phyloP scores from a whole-genome alignment of 2,888 invertebrate species.

The Melinopterus prodromus region DNA sequence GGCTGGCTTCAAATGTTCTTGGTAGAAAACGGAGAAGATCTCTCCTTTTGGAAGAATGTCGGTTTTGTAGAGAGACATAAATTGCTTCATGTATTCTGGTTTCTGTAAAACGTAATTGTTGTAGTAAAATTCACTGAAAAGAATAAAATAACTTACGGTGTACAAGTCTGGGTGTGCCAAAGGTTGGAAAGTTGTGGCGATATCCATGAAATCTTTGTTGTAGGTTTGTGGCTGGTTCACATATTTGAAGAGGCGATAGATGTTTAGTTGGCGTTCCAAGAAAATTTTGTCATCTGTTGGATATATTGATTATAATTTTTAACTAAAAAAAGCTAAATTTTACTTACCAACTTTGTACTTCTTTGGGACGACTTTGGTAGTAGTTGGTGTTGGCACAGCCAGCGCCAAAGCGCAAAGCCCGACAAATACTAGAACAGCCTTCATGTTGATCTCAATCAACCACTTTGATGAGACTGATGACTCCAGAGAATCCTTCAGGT shows the following conservation, averaged over 20 bases:
- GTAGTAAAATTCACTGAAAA: background rate
- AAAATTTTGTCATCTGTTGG: slow-evolving; percentile 43
- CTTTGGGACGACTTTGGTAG: slow-evolving; percentile 50
- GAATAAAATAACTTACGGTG: slow-evolving; percentile 29
- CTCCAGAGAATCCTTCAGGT: background rate
- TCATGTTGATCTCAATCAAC: slow-evolving; percentile 23
- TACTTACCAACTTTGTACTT: slow-evolving; percentile 59
- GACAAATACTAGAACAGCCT: slow-evolving; percentile 26
- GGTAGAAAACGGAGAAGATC: slow-evolving; percentile 69
- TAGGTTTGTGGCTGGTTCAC: slow-evolving; percentile 69
- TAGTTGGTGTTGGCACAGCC: slow-evolving; percentile 51
- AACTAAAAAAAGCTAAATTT: background rate
- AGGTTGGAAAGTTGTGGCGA: slow-evolving; percentile 66
- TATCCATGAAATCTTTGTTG: slow-evolving; percentile 63
- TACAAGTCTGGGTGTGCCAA: slow-evolving; percentile 61
- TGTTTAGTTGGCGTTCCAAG: slow-evolving; percentile 57
- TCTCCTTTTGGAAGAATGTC: slow-evolving; percentile 68
- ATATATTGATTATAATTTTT: background rate
- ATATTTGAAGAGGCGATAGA: slow-evolving; percentile 68
- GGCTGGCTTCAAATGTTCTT: slow-evolving; percentile 69
- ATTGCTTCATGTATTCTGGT: slow-evolving; percentile 66
- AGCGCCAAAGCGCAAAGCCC: slow-evolving; percentile 36
- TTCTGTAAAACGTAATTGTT: slow-evolving; percentile 58
- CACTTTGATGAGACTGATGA: background rate
- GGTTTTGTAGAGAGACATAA: slow-evolving; percentile 64